These are phyloP conservation scores for Etheostoma spectabile DNA, from an alignment of 2,113 vertebrate species.

Conservation along the genomic window DNA sequence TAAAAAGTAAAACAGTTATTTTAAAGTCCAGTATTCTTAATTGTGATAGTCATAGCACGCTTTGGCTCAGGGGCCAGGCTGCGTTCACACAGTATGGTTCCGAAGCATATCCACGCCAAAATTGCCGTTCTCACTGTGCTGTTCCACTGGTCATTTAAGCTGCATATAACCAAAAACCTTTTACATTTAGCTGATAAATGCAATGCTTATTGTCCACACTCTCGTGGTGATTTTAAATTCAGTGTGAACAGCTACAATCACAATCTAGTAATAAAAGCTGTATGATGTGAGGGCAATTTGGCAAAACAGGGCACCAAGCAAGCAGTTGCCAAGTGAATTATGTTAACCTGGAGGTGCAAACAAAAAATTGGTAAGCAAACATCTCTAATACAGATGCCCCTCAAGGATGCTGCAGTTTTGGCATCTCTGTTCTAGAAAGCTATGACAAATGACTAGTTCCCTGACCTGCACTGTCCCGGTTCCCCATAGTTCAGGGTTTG, in stretches of 20 bases:
- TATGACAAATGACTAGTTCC: not conserved
- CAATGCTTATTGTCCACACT: not conserved
- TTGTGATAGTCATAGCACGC: not conserved
- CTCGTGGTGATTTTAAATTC: not conserved
- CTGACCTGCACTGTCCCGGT: not conserved
- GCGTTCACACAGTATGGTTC: not conserved
- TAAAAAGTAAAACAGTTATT: not conserved
- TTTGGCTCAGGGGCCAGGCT: not conserved
- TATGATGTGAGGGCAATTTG: not conserved
- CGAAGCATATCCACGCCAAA: not conserved
- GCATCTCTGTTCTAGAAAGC: not conserved
- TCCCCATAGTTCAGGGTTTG: not conserved
- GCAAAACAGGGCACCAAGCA: not conserved
- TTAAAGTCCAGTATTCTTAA: not conserved
- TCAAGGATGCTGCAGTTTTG: not conserved
- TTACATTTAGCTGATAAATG: not conserved
- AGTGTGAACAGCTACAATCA: not conserved
- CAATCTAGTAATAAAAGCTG: no score
- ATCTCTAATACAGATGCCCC: not conserved
- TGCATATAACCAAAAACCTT: not conserved
- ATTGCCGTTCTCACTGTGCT: not conserved
- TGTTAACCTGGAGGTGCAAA: not conserved
- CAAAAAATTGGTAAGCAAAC: not conserved
- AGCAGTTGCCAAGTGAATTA: not conserved
- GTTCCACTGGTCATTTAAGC: not conserved